Percentiles rank a stretch among this genome's conserved stretches.
phyloP scores from a whole-genome alignment of 2,888 invertebrate genomes.

The Carcina quercana region DNA sequence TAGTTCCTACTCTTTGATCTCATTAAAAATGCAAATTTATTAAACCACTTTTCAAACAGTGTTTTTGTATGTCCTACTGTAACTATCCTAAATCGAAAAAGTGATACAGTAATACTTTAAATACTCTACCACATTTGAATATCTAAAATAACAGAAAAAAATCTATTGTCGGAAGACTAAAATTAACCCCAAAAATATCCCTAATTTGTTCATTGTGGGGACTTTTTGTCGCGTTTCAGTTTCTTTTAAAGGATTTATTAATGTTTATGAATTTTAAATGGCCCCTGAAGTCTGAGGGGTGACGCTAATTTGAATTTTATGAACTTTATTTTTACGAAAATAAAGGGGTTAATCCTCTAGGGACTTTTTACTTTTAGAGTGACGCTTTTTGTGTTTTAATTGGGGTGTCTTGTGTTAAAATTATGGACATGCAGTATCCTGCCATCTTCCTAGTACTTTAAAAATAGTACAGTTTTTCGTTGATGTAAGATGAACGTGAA shows the following conservation, averaged over 20 bases:
- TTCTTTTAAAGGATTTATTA: conserved; percentile 51
- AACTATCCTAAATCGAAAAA: too few species aligned
- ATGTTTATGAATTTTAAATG: conserved; percentile 62
- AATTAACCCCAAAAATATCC: conserved; percentile 60
- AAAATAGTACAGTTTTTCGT: too few species aligned
- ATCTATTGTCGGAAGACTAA: conserved; percentile 65
- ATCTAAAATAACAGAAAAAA: too few species aligned
- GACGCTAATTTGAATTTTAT: conserved; percentile 69
- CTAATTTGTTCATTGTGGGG: conserved; percentile 71
- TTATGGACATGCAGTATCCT: too few species aligned
- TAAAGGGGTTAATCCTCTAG: conserved; percentile 30
- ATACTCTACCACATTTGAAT: too few species aligned
- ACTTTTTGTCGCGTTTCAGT: conserved; percentile 39
- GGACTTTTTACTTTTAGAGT: conserved; percentile 21
- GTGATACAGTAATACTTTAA: too few species aligned
- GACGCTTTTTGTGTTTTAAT: conserved; percentile 26
- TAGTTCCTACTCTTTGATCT: too few species aligned
- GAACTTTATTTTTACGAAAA: conserved; percentile 57
- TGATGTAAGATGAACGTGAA: too few species aligned
- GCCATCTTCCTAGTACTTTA: neutral
- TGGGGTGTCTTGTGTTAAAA: conserved; percentile 9
- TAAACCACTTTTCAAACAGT: too few species aligned
- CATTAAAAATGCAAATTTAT: too few species aligned
- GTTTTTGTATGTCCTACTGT: too few species aligned
- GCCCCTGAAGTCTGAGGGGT: conserved; percentile 56